These are phyloP conservation scores for Hesperophylax magnus DNA, from an alignment of 1,140 invertebrate genomes.

Conservation along the genomic window DNA sequence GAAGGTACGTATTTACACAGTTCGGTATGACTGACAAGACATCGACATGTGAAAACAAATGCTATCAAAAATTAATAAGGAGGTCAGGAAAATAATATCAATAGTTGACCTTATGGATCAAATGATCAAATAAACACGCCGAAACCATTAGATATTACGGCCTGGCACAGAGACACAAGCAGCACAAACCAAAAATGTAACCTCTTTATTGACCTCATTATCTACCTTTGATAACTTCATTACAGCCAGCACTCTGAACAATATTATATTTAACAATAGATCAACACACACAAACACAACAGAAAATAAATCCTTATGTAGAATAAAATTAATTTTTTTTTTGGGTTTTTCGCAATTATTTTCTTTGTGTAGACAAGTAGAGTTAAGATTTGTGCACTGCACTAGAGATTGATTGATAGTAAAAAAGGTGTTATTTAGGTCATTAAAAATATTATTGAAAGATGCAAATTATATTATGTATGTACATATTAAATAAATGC, in stretches of 20 bases:
- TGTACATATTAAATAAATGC: no score
- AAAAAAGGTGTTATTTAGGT: background rate
- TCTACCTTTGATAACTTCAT: background rate
- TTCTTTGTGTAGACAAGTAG: background rate
- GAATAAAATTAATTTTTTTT: conserved; percentile 8
- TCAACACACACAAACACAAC: conserved; percentile 18
- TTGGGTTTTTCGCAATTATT: background rate
- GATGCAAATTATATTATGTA: no score
- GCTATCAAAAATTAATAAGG: background rate
- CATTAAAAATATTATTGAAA: background rate
- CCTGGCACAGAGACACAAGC: background rate
- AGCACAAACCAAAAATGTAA: background rate
- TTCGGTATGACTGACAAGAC: conserved; percentile 16
- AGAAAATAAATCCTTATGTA: background rate
- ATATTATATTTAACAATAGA: conserved; percentile 1
- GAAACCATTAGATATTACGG: background rate
- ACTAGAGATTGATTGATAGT: no score
- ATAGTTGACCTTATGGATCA: background rate
- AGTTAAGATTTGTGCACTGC: no score
- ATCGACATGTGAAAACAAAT: conserved; percentile 2
- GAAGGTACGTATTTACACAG: background rate
- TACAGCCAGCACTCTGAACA: conserved; percentile 2
- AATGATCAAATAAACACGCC: background rate
- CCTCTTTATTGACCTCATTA: conserved; percentile 12
- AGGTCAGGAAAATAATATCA: background rate